Evolutionary conservation across 2,797 vertebrate genomes (phyloP).

Genomic region (Xerus rutilus): DNA sequence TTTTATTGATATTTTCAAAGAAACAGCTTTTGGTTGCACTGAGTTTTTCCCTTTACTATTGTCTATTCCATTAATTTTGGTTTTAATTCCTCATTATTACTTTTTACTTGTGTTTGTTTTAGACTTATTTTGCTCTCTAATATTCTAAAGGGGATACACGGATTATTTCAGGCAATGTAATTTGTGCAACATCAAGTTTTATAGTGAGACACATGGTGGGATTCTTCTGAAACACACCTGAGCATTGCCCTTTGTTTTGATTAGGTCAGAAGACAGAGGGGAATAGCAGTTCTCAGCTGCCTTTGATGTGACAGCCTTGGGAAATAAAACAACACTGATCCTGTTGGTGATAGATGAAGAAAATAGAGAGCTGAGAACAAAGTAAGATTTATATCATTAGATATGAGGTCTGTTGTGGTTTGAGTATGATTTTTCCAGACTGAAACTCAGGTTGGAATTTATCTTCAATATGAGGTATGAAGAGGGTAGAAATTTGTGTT

Average conservation of each 20-base stretch:
- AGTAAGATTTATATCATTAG: background rate
- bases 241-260: background rate
- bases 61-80: background rate
- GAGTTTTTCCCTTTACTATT: background rate
- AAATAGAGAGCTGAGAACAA: background rate
- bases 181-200: background rate
- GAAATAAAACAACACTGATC: background rate
- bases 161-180: background rate
- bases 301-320: background rate
- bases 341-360: background rate
- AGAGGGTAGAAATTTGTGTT: background rate
- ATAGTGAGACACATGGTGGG: background rate
- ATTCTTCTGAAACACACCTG: background rate
- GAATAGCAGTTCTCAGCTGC: background rate
- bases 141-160: background rate
- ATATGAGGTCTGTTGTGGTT: background rate
- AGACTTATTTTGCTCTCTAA: background rate
- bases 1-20: background rate
- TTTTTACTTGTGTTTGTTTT: background rate
- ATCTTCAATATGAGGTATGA: background rate
- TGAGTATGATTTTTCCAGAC: background rate
- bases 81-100: background rate
- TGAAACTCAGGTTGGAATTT: background rate
- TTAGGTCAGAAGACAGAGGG: background rate
- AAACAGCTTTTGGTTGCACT: background rate